These are phyloP conservation scores for Spatulosminthurus flaviceps DNA, from an alignment of 2,888 invertebrate genomes.

Conservation along the genomic window DNA sequence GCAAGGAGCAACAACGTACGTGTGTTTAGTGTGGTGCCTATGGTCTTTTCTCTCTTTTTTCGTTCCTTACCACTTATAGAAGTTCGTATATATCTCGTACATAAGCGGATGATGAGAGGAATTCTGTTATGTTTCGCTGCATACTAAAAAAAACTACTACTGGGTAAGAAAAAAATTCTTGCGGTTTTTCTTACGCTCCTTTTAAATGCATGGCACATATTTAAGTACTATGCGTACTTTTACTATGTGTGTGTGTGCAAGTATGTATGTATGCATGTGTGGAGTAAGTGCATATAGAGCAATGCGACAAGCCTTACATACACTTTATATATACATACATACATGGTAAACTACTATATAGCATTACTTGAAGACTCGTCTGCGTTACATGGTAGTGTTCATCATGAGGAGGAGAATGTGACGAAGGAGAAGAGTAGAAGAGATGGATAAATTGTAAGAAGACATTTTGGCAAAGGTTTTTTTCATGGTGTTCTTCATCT, in stretches of 20 bases:
- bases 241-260: too few relatives aligned
- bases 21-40: not conserved
- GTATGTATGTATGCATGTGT: too few relatives aligned
- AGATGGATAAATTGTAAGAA: conserved; percentile 34
- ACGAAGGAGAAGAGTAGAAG: not conserved
- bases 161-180: not conserved
- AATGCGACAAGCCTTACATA: not conserved
- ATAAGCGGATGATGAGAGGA: too few relatives aligned
- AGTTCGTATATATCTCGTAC: too few relatives aligned
- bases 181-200: conserved; percentile 6
- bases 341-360: too few relatives aligned
- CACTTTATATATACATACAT: not conserved
- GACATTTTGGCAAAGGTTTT: conserved; percentile 37
- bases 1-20: not conserved
- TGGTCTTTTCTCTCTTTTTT: too few relatives aligned
- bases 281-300: too few relatives aligned
- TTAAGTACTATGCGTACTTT: too few relatives aligned
- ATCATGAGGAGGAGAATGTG: not conserved
- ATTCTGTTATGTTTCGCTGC: too few relatives aligned
- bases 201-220: conserved; percentile 9
- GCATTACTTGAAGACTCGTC: too few relatives aligned
- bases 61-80: too few relatives aligned
- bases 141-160: too few relatives aligned
- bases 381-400: not conserved
- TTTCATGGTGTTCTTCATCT: not conserved